Evolutionary conservation across 2,888 invertebrate species (phyloP), one percentile per base, ranked within the genome.

Genomic region (Cataglyphis rosenhaueri): DNA sequence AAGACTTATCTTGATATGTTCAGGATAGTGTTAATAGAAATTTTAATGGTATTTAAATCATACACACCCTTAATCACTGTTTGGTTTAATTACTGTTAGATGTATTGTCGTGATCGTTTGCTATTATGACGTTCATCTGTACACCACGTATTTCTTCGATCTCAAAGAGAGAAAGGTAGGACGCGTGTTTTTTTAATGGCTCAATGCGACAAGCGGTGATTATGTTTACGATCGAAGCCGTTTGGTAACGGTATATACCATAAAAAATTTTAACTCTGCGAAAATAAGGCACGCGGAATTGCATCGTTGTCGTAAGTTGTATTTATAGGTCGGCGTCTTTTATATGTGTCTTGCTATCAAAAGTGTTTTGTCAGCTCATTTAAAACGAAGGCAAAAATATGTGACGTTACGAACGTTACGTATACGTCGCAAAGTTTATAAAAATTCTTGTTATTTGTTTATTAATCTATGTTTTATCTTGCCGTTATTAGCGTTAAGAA

Each of bases 251-350:
- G 84, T 79, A 75, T n/a, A 35, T 59, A 55, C 12, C 59, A 44
- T 68, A 64, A 85, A 73, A 71, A 82, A 57, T 83, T 71, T 83
- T 52, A 75, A 61, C 2, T 62, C 52, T 79, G 64, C 59, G 75
- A 85, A 84, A 79, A 84, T 61, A 71, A 64, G 21, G 55, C 32
- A 61, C 48, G 38, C 48, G 38, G 38, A 44, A 59, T 86, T 68
- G 66, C 75, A 4, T 76, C 38, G 52, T 83, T 18, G 32, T 74
- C 62, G 48, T 87, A 84, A 85, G 84, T 64, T 84, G 84, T 57
- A 75, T 84, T 66, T 64, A 76, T 61, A 82, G 12, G n/a, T 21
- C 9, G 29, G 32, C 55, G 18, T 41, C 44, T 48, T 32, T 18
- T 32, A 48, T n/a, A n/a, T 32, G 9, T 5, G n/a, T 52, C 9